These are phyloP conservation scores for Brachyalestes nurse DNA, from an alignment of 2,797 vertebrate species.

Conservation along the genomic window DNA sequence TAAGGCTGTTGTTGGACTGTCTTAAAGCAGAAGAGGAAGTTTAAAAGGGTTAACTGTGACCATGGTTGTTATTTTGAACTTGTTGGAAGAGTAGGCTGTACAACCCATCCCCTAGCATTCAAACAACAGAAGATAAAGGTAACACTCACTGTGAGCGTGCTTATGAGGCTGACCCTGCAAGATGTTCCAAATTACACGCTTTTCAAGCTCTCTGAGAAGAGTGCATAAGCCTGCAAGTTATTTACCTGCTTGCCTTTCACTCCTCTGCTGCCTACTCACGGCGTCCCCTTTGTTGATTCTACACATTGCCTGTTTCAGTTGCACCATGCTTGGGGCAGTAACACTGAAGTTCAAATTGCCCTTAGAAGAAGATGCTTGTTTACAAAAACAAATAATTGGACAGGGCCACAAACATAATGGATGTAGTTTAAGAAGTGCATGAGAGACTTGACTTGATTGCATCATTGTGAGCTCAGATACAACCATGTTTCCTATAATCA, in stretches of 20 bases:
- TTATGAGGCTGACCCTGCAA: conserved; percentile 10
- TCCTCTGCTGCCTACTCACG: conserved; percentile 4
- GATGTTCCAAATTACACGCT: conserved; percentile 18
- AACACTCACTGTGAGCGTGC: not conserved
- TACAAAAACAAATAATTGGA: conserved; percentile 34
- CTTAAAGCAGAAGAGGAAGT: not conserved
- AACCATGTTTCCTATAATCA: not conserved
- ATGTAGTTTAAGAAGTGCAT: not conserved
- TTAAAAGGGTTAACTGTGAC: not conserved
- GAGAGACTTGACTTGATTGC: not conserved
- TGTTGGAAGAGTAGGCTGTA: not conserved
- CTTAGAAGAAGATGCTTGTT: conserved; percentile 11
- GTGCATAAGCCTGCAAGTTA: conserved; percentile 18
- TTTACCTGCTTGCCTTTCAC: conserved; percentile 30
- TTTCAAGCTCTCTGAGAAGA: conserved; percentile 19
- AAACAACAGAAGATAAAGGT: conserved; percentile 1
- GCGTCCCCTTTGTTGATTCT: conserved; percentile 40
- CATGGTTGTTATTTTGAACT: not conserved
- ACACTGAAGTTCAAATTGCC: conserved; percentile 18
- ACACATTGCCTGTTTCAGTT: conserved; percentile 32
- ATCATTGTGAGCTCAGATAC: not conserved
- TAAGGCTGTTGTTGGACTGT: not conserved
- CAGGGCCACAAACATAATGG: conserved; percentile 12
- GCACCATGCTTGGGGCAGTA: conserved; percentile 17
- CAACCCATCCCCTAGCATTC: not conserved